phyloP scores from a whole-genome alignment of 37 sponge, comb jelly and placozoan genomes.

The Geodia barretti region DNA sequence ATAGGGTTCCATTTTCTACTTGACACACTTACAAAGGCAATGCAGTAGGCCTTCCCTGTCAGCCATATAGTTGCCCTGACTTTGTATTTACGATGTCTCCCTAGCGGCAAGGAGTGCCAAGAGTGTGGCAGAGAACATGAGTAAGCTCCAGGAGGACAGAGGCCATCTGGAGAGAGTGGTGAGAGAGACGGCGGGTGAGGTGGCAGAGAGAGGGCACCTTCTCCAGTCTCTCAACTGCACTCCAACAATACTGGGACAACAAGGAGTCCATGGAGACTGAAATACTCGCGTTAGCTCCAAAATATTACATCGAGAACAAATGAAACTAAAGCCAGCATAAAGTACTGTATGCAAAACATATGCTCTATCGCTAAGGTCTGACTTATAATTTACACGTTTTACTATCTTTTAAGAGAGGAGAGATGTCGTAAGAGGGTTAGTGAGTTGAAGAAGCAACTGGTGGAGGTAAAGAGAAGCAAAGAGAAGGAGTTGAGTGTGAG shows the following conservation, averaged over 20 bases:
- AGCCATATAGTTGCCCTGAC: not conserved
- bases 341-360: too few species aligned
- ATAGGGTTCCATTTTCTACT: not conserved
- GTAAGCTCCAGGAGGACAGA: conserved; percentile 67
- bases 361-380: not conserved
- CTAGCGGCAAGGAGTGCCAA: conserved; percentile 55
- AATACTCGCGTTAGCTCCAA: conserved; percentile 41
- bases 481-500: conserved; percentile 71
- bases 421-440: conserved; percentile 66
- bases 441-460: conserved; percentile 62
- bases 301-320: too few species aligned
- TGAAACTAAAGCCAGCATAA: too few species aligned
- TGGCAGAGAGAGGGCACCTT: conserved; percentile 54
- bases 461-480: conserved; percentile 65
- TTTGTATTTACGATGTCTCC: not conserved
- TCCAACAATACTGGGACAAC: conserved; percentile 44
- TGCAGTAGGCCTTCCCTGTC: not conserved
- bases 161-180: conserved; percentile 51
- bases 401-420: conserved; percentile 65
- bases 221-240: conserved; percentile 10
- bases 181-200: conserved; percentile 42
- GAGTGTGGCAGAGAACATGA: conserved; percentile 57
- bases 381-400: not conserved
- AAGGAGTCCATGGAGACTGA: conserved; percentile 58
- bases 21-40: too few species aligned